A percentile compares a stretch with the other conserved stretches of the same genome.
Evolutionary conservation across 1,140 invertebrate genomes (phyloP).

Genomic region (Cyrtorhinus lividipennis): DNA sequence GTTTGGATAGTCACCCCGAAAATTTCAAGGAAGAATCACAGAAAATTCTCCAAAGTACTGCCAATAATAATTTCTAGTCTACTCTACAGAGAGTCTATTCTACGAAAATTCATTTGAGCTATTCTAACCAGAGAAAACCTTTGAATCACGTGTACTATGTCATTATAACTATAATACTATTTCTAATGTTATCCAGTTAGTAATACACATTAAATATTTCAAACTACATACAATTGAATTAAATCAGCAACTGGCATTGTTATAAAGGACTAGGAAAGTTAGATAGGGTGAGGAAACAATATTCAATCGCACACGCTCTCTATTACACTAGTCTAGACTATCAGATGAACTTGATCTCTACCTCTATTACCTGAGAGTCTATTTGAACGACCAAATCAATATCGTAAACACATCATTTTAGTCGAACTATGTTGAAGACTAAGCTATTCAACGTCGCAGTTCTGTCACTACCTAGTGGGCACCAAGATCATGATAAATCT

Average conservation of each 20-base stretch:
- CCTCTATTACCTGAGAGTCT: constrained; percentile 3
- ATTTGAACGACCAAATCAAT: neutral
- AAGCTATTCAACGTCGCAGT: neutral
- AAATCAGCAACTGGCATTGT: constrained; percentile 12
- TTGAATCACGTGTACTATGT: neutral
- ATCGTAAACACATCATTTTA: neutral
- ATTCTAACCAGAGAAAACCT: neutral
- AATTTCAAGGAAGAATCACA: no score
- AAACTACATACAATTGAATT: neutral
- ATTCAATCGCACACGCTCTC: constrained; percentile 4
- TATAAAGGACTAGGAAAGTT: neutral
- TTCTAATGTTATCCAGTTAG: neutral
- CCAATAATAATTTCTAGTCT: neutral
- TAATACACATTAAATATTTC: neutral
- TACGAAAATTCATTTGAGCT: neutral
- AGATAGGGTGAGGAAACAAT: constrained; percentile 1
- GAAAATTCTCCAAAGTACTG: no score
- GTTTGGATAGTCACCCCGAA: no score
- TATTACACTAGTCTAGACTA: constrained; percentile 1
- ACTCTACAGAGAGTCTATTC: neutral
- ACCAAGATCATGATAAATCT: no score
- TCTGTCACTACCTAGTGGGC: no score
- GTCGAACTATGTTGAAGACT: no score
- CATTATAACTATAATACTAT: neutral
- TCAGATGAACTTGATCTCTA: neutral